Conservation (phyloP, 2,888 invertebrate genomes). For the Epinotia nisella region DNA sequence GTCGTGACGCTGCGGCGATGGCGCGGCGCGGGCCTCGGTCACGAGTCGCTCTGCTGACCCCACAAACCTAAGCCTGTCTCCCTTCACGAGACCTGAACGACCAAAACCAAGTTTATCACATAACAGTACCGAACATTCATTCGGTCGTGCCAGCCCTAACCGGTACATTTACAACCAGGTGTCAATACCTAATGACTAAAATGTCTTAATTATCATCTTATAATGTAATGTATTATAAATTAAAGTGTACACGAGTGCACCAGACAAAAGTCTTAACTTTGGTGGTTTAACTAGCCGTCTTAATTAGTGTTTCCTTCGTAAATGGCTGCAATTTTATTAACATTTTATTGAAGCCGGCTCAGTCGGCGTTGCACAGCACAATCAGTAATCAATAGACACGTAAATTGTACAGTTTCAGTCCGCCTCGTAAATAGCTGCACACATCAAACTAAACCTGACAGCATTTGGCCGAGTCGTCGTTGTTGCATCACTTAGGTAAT, state of each 20-base stretch:
- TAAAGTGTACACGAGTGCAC: conserved; percentile 64
- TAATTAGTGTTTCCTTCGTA: conserved; percentile 63
- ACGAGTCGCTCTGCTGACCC: conserved; percentile 81
- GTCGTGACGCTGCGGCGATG: conserved; percentile 66
- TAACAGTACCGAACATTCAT: conserved; percentile 31
- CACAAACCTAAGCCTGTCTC: conserved; percentile 56
- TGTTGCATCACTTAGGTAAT: conserved; percentile 28
- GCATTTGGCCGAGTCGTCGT: conserved; percentile 26
- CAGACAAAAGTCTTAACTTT: conserved; percentile 60
- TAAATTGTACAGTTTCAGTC: conserved; percentile 57
- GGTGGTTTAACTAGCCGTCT: conserved; percentile 61
- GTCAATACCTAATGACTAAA: conserved; percentile 58
- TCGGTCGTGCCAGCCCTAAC: conserved; percentile 52
- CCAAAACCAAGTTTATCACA: conserved; percentile 50
- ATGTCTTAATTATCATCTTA: conserved; percentile 70
- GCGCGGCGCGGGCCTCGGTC: conserved; percentile 69
- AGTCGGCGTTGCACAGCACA: conserved; percentile 58
- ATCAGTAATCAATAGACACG: conserved; percentile 64
- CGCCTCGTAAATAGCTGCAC: conserved; percentile 48
- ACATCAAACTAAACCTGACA: conserved; percentile 50
- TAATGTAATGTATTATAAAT: conserved; percentile 65
- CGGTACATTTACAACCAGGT: conserved; percentile 56
- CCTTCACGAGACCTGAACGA: conserved; percentile 54
- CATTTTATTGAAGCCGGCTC: conserved; percentile 66
- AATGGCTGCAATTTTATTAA: conserved; percentile 71